Evolutionary conservation across 2,113 vertebrate genomes (phyloP).

Genomic region (Oenanthe melanoleuca): DNA sequence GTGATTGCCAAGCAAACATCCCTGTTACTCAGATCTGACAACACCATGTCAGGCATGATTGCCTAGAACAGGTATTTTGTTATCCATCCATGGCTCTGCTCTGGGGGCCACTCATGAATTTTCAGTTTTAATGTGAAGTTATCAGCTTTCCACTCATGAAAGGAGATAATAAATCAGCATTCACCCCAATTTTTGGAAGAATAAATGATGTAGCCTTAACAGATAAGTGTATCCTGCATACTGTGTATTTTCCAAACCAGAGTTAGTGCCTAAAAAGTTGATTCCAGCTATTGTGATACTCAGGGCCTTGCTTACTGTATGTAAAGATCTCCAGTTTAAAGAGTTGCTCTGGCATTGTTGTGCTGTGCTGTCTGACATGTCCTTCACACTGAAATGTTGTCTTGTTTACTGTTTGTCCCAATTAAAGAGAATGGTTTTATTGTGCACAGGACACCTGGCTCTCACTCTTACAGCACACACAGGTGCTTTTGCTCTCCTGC

Average conservation of each 20-base stretch:
- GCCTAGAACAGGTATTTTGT: neutral
- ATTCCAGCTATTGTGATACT: constrained; percentile 50
- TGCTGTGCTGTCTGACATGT: neutral
- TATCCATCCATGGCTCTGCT: neutral
- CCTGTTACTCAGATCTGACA: neutral
- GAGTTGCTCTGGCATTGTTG: neutral
- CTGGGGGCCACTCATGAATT: neutral
- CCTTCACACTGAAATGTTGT: neutral
- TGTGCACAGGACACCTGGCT: neutral
- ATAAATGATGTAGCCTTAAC: constrained; percentile 30
- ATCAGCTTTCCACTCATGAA: neutral
- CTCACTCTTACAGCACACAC: neutral
- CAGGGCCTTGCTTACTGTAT: constrained; percentile 43
- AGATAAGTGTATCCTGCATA: neutral
- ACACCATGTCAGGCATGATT: accelerated
- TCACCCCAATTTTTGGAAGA: neutral
- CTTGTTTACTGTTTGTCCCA: neutral
- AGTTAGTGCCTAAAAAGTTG: constrained; percentile 42
- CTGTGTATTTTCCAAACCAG: constrained; percentile 30
- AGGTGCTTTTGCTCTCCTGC: neutral
- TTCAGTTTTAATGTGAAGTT: neutral
- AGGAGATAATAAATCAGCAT: neutral
- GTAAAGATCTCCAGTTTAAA: neutral
- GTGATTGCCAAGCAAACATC: neutral
- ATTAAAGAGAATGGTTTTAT: constrained; percentile 2